A percentile compares a stretch with the other conserved stretches of the same genome.
These are phyloP conservation scores for Heteronetta atricapilla DNA, from an alignment of 2,113 vertebrate species.

Conservation along the genomic window DNA sequence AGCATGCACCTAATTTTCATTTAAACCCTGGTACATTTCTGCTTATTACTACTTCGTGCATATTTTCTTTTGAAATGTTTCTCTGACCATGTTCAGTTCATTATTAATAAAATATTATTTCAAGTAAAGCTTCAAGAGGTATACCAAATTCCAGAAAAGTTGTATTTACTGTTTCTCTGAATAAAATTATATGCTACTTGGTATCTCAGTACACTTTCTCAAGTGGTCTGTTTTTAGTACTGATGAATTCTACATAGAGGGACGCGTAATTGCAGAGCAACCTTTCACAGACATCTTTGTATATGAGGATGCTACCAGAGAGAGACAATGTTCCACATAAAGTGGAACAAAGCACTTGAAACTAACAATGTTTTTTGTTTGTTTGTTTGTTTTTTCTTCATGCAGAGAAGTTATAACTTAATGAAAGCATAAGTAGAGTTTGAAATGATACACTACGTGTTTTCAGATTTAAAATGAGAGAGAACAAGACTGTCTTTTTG, in stretches of 20 bases:
- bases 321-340: neutral
- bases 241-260: neutral
- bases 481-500: neutral
- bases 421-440: neutral
- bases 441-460: neutral
- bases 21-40: neutral
- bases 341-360: neutral
- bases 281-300: neutral
- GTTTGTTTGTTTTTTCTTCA: neutral
- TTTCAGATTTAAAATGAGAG: neutral
- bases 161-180: neutral
- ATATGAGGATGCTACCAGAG: neutral
- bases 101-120: neutral
- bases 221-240: neutral
- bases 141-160: neutral
- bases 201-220: neutral
- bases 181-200: neutral
- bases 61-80: neutral
- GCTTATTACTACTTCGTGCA: neutral
- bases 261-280: neutral
- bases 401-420: neutral
- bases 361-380: neutral
- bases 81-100: neutral
- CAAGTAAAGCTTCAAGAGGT: neutral
- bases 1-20: neutral